Percentiles rank a stretch among this genome's conserved stretches.
These are phyloP conservation scores for Lasioglossum leucozonium DNA, from an alignment of 2,888 invertebrate genomes.

Conservation along the genomic window DNA sequence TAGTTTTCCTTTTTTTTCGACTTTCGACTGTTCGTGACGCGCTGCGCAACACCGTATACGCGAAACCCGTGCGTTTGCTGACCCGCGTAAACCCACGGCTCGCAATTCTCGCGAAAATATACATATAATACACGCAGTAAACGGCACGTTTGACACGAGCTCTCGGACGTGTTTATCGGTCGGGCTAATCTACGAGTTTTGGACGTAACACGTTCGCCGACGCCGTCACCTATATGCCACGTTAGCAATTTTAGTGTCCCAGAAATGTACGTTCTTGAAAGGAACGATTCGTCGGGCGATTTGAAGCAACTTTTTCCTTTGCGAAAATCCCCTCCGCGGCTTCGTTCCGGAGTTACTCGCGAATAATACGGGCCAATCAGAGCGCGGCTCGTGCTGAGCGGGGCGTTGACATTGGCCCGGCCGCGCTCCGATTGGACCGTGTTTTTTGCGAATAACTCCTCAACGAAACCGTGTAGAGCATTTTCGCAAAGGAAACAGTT, in stretches of 20 bases:
- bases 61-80: neutral
- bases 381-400: too few relatives aligned
- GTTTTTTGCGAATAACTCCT: too few relatives aligned
- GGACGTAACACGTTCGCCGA: neutral
- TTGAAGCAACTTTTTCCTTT: too few relatives aligned
- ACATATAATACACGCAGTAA: conserved; percentile 1
- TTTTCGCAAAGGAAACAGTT: neutral
- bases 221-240: neutral
- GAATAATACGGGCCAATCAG: too few relatives aligned
- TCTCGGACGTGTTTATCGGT: neutral
- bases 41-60: neutral
- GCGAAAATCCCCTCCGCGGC: too few relatives aligned
- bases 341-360: too few relatives aligned
- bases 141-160: neutral
- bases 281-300: too few relatives aligned
- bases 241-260: too few relatives aligned
- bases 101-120: neutral
- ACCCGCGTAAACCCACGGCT: neutral
- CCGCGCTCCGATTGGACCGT: too few relatives aligned
- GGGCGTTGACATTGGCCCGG: too few relatives aligned
- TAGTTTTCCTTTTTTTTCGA: neutral
- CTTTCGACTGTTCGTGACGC: neutral
- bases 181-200: neutral
- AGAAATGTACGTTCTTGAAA: too few relatives aligned
- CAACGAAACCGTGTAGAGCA: too few relatives aligned